Percentiles rank a stretch among this genome's conserved stretches.
These are phyloP conservation scores for Peromyscus melanophrys DNA, from an alignment of 2,797 vertebrate genomes.

Conservation along the genomic window DNA sequence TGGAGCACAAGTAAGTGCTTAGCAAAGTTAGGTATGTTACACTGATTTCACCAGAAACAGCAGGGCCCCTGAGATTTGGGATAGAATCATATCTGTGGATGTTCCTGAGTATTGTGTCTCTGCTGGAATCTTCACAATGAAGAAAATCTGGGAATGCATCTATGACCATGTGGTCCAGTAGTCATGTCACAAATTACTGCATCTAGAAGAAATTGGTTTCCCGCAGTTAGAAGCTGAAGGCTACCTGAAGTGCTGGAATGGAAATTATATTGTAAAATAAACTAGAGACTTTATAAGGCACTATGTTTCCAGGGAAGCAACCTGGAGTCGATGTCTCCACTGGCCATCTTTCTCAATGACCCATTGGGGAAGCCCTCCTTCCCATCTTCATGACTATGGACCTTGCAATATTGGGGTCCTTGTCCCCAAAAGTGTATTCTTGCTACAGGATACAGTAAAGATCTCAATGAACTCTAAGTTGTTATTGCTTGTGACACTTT, in stretches of 20 bases:
- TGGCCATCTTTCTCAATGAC: neutral
- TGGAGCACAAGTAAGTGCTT: neutral
- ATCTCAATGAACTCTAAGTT: neutral
- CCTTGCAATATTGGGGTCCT: neutral
- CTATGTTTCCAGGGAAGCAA: neutral
- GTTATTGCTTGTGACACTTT: neutral
- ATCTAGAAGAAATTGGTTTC: neutral
- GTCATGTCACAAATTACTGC: neutral
- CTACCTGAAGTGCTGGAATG: neutral
- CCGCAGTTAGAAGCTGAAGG: neutral
- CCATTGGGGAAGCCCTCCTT: neutral
- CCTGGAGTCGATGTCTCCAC: neutral
- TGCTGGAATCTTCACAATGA: neutral
- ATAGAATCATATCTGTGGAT: neutral
- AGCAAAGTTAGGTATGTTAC: neutral
- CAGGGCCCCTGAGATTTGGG: neutral
- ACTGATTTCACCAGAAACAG: neutral
- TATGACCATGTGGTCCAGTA: too few species aligned
- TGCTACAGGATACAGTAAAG: neutral
- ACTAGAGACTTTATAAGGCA: neutral
- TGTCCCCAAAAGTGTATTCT: neutral
- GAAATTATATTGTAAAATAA: neutral
- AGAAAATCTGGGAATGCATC: neutral
- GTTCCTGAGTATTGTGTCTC: neutral
- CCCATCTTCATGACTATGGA: neutral